These are phyloP conservation scores for Belgica antarctica DNA, from an alignment of 2,888 invertebrate genomes.

Conservation along the genomic window DNA sequence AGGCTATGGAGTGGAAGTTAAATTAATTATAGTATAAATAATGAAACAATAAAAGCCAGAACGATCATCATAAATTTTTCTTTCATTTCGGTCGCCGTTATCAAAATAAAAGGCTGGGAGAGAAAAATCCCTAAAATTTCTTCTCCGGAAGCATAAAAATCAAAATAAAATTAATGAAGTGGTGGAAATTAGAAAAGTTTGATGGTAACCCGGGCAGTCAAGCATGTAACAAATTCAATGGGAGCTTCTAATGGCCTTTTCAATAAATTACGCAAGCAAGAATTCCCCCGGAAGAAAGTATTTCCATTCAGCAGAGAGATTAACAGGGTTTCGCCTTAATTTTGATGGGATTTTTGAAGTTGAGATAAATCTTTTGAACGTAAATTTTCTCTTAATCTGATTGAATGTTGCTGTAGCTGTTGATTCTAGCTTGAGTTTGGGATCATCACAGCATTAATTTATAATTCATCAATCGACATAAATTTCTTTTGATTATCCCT, in stretches of 20 bases:
- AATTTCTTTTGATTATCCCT: too few relatives aligned
- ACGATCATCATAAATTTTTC: conserved; percentile 32
- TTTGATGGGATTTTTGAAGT: not conserved
- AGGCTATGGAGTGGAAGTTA: conserved; percentile 26
- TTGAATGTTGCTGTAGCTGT: too few relatives aligned
- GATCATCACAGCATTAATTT: too few relatives aligned
- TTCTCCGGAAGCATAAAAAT: conserved; percentile 23
- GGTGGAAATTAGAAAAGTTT: conserved; percentile 24
- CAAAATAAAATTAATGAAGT: conserved; percentile 34
- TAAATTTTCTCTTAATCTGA: too few relatives aligned
- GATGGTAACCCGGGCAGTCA: not conserved
- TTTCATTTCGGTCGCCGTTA: conserved; percentile 15
- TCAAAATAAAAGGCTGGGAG: not conserved
- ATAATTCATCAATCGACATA: too few relatives aligned
- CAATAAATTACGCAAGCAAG: too few relatives aligned
- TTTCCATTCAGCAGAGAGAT: too few relatives aligned
- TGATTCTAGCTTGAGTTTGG: too few relatives aligned
- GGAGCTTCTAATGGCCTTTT: too few relatives aligned
- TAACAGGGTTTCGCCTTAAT: too few relatives aligned
- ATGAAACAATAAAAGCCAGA: conserved; percentile 40
- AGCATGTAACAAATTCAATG: conserved; percentile 2
- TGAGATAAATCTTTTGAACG: too few relatives aligned
- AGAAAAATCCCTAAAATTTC: conserved; percentile 1
- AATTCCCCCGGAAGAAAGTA: too few relatives aligned
- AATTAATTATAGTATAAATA: conserved; percentile 42